A percentile compares a stretch with the other conserved stretches of the same genome.
These are phyloP conservation scores for Passer montanus DNA, from an alignment of 2,113 vertebrate genomes.

Conservation along the genomic window DNA sequence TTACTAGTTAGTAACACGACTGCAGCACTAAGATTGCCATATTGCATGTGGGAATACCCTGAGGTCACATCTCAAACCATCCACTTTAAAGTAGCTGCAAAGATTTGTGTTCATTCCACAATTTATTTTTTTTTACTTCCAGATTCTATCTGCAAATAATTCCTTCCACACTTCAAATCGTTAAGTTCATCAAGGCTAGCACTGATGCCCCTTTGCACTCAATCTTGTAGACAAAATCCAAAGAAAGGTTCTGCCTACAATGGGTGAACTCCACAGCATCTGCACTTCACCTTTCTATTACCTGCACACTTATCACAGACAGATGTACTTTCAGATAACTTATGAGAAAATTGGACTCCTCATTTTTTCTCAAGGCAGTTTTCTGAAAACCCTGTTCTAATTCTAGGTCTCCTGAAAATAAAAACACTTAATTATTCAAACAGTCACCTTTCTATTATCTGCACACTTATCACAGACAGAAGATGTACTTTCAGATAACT, in stretches of 20 bases:
- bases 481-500: neutral
- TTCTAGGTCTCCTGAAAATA: neutral
- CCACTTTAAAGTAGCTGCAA: neutral
- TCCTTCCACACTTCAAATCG: neutral
- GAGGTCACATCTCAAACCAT: neutral
- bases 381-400: neutral
- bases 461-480: neutral
- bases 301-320: neutral
- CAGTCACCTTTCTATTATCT: neutral
- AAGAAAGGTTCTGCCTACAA: neutral
- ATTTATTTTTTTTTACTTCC: neutral
- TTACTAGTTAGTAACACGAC: neutral
- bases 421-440: neutral
- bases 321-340: neutral
- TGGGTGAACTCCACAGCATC: neutral
- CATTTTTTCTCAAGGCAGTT: neutral
- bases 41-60: neutral
- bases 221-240: neutral
- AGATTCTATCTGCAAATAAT: neutral
- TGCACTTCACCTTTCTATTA: neutral
- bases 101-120: neutral
- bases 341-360: neutral
- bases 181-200: neutral
- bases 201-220: neutral
- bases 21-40: neutral